Evolutionary conservation across 2,888 invertebrate species (phyloP), one percentile per base, ranked within the genome.

Genomic region (Bedellia somnulentella): DNA sequence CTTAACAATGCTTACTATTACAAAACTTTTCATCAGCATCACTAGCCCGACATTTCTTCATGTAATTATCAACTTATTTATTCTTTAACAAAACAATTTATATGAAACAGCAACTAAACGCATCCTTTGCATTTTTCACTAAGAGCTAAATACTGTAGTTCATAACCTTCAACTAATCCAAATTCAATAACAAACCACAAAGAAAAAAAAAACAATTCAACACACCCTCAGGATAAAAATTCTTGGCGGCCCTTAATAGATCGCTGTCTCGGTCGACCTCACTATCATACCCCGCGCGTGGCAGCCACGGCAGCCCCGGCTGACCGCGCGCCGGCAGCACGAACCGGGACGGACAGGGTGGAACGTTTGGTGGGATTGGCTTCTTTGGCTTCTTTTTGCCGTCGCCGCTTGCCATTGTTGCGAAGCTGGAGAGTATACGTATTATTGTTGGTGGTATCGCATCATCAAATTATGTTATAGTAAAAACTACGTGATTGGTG

Each of bases 181-280:
- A 5, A 9, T 18, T 18, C 5, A 6, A 36, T 0, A 40, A 35
- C 18, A 18, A 18, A 18, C 18, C 9, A 18, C 9, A 18, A 18
- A 18, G 5, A 6, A 18, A 18, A 18, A 5, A 18, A 14, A 6
- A 25, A 18, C 12, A 14, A n/a, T n/a, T n/a, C n/a, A 2, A 11
- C 31, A 33, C 27, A 66, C 73, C 71, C 49, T 71, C 70, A 18
- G 75, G 73, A 30, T 68, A 73, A 32, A 44, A 60, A 32, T 62
- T 68, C 37, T 47, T 57, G 8, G 60, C 57, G 2, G 68, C 61
- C 2, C 58, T 44, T 1, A 73, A 36, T 24, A 73, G 44, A 24
- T 34, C 39, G 43, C 70, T 68, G 33, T 75, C 71, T 12, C 35
- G 38, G 2, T 58, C 57, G 23, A 67, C 33, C 39, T 78, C 77